A percentile compares a stretch with the other conserved stretches of the same genome.
Evolutionary conservation across 1,140 invertebrate genomes (phyloP).

Genomic region (Caenorhabditis brenneri): DNA sequence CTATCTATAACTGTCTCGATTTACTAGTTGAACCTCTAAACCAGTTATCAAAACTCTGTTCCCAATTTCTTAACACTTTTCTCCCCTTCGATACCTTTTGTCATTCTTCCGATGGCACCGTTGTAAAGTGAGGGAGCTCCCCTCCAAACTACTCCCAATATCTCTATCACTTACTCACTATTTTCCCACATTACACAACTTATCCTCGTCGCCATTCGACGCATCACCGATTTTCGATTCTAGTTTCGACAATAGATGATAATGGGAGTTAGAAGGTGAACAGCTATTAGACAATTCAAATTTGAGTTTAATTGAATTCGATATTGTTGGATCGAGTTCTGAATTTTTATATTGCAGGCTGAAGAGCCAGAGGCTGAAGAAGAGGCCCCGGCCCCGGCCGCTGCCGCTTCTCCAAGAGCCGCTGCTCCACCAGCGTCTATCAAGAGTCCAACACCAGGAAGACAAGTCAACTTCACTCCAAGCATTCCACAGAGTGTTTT

Average conservation of each 20-base stretch:
- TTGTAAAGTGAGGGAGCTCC: constrained; percentile 33
- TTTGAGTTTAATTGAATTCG: not conserved
- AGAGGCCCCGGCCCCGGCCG: constrained; percentile 36
- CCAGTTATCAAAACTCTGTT: not conserved
- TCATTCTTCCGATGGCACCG: constrained; percentile 11
- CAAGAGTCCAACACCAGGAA: constrained; percentile 56
- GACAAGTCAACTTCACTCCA: constrained; percentile 44
- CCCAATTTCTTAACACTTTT: constrained; percentile 2
- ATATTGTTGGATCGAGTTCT: not conserved
- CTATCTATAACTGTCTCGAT: too few relatives aligned
- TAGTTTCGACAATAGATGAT: constrained; percentile 38
- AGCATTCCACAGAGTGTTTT: constrained; percentile 52
- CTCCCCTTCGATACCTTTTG: not conserved
- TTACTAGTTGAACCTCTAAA: too few relatives aligned
- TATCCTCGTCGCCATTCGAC: constrained; percentile 1
- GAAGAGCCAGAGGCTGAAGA: constrained; percentile 43
- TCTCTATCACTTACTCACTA: not conserved
- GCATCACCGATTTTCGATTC: constrained; percentile 19
- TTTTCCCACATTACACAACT: constrained; percentile 22
- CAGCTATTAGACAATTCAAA: not conserved
- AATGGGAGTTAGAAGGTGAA: not conserved
- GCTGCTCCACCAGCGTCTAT: constrained; percentile 52
- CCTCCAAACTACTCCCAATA: not conserved
- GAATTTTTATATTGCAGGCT: not conserved
- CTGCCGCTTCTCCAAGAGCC: constrained; percentile 29